Conservation (phyloP, 2,113 vertebrate species). For the Pachyramphus minor region DNA sequence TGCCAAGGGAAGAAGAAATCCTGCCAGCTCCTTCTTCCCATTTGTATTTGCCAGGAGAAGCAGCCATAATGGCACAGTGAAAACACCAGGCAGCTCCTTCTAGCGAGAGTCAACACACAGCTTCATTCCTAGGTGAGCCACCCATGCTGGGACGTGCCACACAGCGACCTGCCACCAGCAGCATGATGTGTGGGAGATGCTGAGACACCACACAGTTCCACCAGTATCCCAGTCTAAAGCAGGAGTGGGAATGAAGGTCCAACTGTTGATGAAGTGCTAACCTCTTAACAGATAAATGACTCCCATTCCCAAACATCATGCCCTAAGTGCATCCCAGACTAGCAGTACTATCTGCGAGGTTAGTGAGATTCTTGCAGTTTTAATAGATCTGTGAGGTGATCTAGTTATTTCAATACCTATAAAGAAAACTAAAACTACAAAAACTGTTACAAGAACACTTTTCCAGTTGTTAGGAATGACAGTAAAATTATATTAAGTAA, state of each 20-base stretch:
- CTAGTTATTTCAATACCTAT: neutral
- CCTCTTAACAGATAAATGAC: neutral
- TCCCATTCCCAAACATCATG: neutral
- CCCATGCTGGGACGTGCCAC: neutral
- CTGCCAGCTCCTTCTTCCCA: neutral
- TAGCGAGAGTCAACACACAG: fast-evolving
- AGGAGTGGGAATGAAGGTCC: neutral
- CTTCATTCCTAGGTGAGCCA: neutral
- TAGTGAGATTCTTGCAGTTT: neutral
- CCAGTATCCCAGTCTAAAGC: neutral
- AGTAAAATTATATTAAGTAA: neutral
- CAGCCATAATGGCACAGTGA: fast-evolving
- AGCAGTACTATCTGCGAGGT: neutral
- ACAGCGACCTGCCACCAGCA: fast-evolving
- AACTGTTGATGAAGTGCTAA: neutral
- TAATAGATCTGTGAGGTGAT: neutral
- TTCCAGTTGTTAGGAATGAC: neutral
- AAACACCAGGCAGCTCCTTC: neutral
- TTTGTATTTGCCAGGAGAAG: neutral
- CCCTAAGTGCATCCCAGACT: neutral
- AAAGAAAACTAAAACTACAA: neutral
- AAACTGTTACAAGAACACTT: neutral
- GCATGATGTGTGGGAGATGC: neutral
- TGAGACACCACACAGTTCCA: neutral
- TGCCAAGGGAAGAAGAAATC: neutral